phyloP scores from a whole-genome alignment of 1,140 invertebrate species.

The Drosophila bipectinata region DNA sequence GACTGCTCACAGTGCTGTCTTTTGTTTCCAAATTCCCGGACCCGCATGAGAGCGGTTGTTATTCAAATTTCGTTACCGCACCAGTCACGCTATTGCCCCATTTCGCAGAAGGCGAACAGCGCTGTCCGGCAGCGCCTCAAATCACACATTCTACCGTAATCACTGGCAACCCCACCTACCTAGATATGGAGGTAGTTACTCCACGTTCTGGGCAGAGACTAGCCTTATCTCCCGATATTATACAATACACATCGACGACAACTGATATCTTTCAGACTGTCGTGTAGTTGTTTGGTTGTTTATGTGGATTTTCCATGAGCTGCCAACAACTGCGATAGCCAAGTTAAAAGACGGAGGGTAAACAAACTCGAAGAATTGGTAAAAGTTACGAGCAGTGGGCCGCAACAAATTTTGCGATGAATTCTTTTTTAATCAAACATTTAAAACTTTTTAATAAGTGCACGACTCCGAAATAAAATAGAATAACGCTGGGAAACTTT shows the following conservation, averaged over 20 bases:
- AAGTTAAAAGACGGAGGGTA: neutral
- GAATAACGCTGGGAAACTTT: constrained; percentile 52
- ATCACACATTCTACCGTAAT: constrained; percentile 43
- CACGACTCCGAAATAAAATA: constrained; percentile 52
- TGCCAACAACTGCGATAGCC: constrained; percentile 19
- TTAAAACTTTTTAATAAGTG: constrained; percentile 79
- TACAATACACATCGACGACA: constrained; percentile 55
- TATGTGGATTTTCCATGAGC: constrained; percentile 46
- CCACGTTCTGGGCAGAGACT: neutral
- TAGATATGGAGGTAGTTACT: neutral
- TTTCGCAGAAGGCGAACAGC: constrained; percentile 11
- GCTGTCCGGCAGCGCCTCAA: constrained; percentile 18
- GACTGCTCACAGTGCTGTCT: constrained; percentile 28
- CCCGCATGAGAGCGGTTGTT: constrained; percentile 17
- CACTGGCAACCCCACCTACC: constrained; percentile 36
- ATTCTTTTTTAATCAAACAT: constrained; percentile 80
- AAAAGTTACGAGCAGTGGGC: constrained; percentile 40
- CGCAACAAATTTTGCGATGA: constrained; percentile 68
- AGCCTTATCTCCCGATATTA: constrained; percentile 47
- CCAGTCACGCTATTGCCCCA: constrained; percentile 45
- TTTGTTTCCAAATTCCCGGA: constrained; percentile 22
- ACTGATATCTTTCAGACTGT: constrained; percentile 25
- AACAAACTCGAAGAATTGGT: constrained; percentile 41
- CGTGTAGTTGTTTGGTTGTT: neutral
- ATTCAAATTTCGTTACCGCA: constrained; percentile 43